These are phyloP conservation scores for Abrostola tripartita DNA, from an alignment of 2,888 invertebrate genomes.

Conservation along the genomic window DNA sequence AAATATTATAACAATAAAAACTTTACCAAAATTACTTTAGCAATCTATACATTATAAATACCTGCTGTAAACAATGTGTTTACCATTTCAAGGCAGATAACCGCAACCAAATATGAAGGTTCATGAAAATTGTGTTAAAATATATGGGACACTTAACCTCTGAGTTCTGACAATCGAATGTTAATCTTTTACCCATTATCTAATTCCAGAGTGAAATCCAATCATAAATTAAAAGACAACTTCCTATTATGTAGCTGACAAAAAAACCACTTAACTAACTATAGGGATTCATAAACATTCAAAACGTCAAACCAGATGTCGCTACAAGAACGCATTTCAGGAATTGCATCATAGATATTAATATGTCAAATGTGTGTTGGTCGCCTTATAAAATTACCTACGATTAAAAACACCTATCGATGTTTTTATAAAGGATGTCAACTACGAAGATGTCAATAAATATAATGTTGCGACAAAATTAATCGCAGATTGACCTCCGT, in stretches of 20 bases:
- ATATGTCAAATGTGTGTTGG: too few relatives aligned
- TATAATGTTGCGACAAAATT: conserved; percentile 2
- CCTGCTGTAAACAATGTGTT: not conserved
- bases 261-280: too few relatives aligned
- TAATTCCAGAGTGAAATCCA: not conserved
- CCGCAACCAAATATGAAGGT: not conserved
- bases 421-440: too few relatives aligned
- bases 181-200: too few relatives aligned
- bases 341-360: not conserved
- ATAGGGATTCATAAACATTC: not conserved
- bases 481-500: conserved; percentile 25
- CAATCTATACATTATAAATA: not conserved
- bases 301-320: conserved; percentile 7
- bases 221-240: not conserved
- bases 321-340: not conserved
- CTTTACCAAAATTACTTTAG: not conserved
- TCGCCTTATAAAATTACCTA: too few relatives aligned
- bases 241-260: too few relatives aligned
- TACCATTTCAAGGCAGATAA: conserved; percentile 10
- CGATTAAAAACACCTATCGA: not conserved
- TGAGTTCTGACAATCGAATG: too few relatives aligned
- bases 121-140: not conserved
- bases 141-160: too few relatives aligned
- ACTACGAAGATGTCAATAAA: not conserved
- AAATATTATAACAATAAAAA: conserved; percentile 1